Conservation (phyloP, 2,113 vertebrate species). For the Tachysurus vachellii region DNA sequence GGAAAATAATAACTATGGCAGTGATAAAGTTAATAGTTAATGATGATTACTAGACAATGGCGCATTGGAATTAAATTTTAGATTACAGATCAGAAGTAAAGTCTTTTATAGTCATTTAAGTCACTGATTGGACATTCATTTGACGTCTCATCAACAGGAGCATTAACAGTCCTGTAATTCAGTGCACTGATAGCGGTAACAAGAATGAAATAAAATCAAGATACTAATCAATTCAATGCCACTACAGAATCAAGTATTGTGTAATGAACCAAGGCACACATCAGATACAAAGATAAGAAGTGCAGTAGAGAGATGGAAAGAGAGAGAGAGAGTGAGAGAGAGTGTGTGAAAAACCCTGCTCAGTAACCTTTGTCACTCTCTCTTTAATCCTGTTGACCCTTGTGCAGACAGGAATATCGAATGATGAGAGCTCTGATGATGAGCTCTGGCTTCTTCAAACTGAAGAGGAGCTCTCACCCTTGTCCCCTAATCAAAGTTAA, state of each 20-base stretch:
- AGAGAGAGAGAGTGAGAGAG: conserved; percentile 20
- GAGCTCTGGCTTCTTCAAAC: conserved; percentile 48
- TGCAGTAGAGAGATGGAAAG: conserved; percentile 5
- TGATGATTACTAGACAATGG: background rate
- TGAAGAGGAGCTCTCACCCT: conserved; percentile 40
- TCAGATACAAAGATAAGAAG: background rate
- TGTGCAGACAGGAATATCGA: conserved; percentile 43
- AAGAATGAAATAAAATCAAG: background rate
- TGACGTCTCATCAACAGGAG: conserved; percentile 37
- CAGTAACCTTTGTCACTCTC: conserved; percentile 53
- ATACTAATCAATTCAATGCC: conserved; percentile 15
- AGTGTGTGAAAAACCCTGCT: conserved; percentile 42
- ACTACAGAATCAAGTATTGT: conserved; percentile 31
- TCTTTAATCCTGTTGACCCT: conserved; percentile 52
- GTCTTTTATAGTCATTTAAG: background rate
- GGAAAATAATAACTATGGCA: background rate
- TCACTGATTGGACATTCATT: background rate
- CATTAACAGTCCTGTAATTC: background rate
- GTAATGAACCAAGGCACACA: background rate
- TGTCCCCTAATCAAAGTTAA: conserved; percentile 53
- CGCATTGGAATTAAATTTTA: background rate
- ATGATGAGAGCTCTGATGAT: conserved; percentile 48
- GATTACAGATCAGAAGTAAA: background rate
- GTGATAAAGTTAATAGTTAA: background rate
- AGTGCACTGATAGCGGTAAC: background rate